Evolutionary conservation across 2,888 invertebrate genomes (phyloP), one percentile per base, ranked within the genome.

Genomic region (Xestia ashworthii): DNA sequence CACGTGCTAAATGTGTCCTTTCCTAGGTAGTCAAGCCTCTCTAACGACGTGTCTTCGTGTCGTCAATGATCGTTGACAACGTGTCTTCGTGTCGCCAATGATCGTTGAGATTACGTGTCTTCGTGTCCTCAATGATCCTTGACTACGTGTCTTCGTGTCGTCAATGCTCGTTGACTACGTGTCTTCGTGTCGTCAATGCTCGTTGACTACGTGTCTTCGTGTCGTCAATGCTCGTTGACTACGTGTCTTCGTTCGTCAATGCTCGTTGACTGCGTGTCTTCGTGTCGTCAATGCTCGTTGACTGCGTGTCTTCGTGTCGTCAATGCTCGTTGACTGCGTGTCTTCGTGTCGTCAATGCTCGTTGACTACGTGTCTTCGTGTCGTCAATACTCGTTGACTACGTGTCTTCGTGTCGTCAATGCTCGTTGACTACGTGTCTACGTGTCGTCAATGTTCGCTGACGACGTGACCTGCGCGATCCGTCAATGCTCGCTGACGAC

Each of bases 91-190:
- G 74, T 80, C 80, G 58, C 25, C 80, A 81, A 75, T 74, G 80
- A 1, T 80, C 69, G n/a, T 70, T 67, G 78, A 71, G 83, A 77
- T 58, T 38, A 58, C 71, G 79, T 70, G 53, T 60, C 65, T 41
- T 41, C 64, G 64, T 53, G 64, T 76, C 69, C 48, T 70, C 69
- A 78, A 60, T 69, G 70, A 2, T 58, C 65, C 44, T 25, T 82
- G 76, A 81, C 67, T 16, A 44, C 76, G 71, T 71, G 82, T 9
- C 70, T 2, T n/a, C 55, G 81, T 78, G 55, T 74, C 83, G 78
- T 71, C 81, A 83, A 71, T 82, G 83, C 2, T 82, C 73, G 62
- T 12, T 83, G 71, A 81, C 76, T 12, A n/a, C 81, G 79, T 69
- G 74, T 38, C 46, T 32, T 53, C 64, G 77, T 67, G 62, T 68